Base-by-base conservation (phyloP, 2,888 invertebrate genomes). In the Amphipoea oculea region DNA sequence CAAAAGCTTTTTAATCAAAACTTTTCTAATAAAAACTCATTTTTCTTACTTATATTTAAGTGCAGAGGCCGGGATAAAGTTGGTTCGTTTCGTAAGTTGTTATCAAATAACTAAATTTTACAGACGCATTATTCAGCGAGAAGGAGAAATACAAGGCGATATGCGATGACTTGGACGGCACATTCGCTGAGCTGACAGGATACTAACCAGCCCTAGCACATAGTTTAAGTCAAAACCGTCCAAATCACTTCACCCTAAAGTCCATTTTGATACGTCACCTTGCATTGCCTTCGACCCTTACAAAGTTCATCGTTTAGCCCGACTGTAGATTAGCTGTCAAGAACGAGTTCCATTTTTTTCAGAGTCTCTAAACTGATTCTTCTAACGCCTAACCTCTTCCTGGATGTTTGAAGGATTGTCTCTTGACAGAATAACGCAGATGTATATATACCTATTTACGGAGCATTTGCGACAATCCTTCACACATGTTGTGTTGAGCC, bases 121-220 rank as follows among this genome's bases (percentile, higher is more conserved):
- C 98, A 98, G 98, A 98, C 98, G 97, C 98, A 95, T 98, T 98
- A 97, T 98, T 98, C 97, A 98, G 97, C 97, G 98, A 98, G 97
- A 99, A 99, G 98, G 98, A 99, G 98, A 98, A 98, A 97, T 99
- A 99, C 98, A 99, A 99, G 98, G 98, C 98, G 97, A 99, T 99
- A 98, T 99, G 99, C 98, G 99, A 99, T 97, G 99, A 99, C 98
- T 98, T 99, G 98, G 99, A 99, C 97, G 98, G 98, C 97, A 99
- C 99, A 97, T 99, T 99, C 98, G 98, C 99, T 96, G 99, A 99
- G 97, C 98, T 99, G 97, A 99, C 99, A 97, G 99, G 99, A 98
- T 99, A 99, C 98, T 99, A 99, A 98, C 97, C 83, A 70, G 91
- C 93, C 95, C 93, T 92, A 92, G 93, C 92, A 94, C 92, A 91